A percentile compares a stretch with the other conserved stretches of the same genome.
Conservation (phyloP, 2,888 invertebrate species). For the Macrophya annulata region DNA sequence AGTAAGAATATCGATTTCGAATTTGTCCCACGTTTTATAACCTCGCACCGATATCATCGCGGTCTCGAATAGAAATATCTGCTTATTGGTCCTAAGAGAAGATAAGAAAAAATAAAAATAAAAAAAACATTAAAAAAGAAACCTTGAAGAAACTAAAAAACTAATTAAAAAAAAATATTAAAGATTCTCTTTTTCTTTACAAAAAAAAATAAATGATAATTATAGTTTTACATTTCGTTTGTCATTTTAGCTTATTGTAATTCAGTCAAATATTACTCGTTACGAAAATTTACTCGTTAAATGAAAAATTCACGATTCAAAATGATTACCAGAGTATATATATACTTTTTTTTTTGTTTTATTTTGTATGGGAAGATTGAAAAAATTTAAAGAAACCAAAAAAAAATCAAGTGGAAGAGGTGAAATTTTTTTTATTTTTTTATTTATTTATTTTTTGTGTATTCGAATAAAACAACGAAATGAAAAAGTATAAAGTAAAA, state of each 20-base stretch:
- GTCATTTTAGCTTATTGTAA: too few relatives aligned
- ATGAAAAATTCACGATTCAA: background rate
- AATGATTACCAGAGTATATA: background rate
- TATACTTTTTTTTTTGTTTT: too few relatives aligned
- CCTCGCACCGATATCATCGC: background rate
- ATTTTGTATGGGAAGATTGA: background rate
- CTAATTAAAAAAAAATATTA: too few relatives aligned
- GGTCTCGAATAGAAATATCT: constrained; percentile 16
- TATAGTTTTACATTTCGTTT: too few relatives aligned
- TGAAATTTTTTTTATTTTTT: background rate
- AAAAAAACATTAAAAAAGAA: background rate
- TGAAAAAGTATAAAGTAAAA: background rate
- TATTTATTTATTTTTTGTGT: background rate
- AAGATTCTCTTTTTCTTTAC: background rate
- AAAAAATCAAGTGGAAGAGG: background rate
- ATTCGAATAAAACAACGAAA: background rate
- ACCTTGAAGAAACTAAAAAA: background rate
- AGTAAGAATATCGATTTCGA: constrained; percentile 38
- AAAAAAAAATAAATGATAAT: background rate
- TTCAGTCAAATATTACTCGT: too few relatives aligned
- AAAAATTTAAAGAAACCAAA: background rate
- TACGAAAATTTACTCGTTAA: too few relatives aligned
- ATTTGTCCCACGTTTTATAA: constrained; percentile 42
- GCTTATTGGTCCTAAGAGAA: constrained; percentile 6
- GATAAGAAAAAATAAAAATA: background rate